Base-by-base conservation (phyloP, 2,888 invertebrate genomes). In the Pollenia labialis region DNA sequence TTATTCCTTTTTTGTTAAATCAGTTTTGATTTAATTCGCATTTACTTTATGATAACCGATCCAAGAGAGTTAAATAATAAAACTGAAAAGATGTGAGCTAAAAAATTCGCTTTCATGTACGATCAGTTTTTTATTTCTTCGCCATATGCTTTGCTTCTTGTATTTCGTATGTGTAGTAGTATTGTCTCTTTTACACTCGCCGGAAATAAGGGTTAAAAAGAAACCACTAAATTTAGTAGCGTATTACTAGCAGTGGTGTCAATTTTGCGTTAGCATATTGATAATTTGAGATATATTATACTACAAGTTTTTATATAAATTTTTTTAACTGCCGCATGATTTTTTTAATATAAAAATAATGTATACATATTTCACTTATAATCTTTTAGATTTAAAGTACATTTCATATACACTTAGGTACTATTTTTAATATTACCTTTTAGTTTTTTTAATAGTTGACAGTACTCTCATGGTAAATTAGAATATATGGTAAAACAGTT, bases 31-130 rank as follows among this genome's bases (percentile, higher is more conserved):
- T 46, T 60, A 58, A 32, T 76, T 71, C n/a, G 64, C 54, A 46
- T 74, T 12, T 52, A 84, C 81, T 60, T 72, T 83, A 54, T 23
- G 46, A 80, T 81, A 90, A 92, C 91, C 91, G 91, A 90, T 90
- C 90, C 90, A 89, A 90, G 89, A 90, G 90, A 91, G 90, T 89
- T 89, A 89, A 90, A 90, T 89, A 91, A 91, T 90, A 89, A 91
- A 91, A 91, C 92, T 91, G 90, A 91, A 89, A 88, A 88, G 75
- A 82, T 79, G 42, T 83, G 75, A 82, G 66, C 18, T 77, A 74
- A 69, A 50, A 81, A 64, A 81, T 84, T 88, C 86, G 75, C 86
- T 87, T 87, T 87, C 87, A 81, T 85, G 71, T 74, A 85, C 68
- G 85, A 85, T 85, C 85, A 81, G 46, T 66, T 69, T 80, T 42